These are phyloP conservation scores for Furcula furcula DNA, from an alignment of 2,888 invertebrate species.

Conservation along the genomic window DNA sequence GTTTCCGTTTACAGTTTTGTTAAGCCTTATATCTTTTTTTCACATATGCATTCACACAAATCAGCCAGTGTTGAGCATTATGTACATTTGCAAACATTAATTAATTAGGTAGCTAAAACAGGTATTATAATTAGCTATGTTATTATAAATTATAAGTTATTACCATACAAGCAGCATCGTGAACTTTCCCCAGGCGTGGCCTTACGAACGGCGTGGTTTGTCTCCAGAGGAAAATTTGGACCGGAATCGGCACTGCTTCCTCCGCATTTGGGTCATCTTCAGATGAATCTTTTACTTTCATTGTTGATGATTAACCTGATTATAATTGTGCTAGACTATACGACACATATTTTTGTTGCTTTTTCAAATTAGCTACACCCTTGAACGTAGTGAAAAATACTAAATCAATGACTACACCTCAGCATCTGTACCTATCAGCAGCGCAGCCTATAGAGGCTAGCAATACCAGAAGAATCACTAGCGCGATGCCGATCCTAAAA, in stretches of 20 bases:
- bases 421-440: too few relatives aligned
- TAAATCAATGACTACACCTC: too few relatives aligned
- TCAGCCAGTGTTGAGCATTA: slow-evolving; percentile 12
- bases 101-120: slow-evolving; percentile 6
- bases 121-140: neutral
- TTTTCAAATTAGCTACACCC: too few relatives aligned
- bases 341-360: too few relatives aligned
- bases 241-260: slow-evolving; percentile 94
- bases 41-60: too few relatives aligned
- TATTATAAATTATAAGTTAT: neutral
- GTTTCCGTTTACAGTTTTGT: too few relatives aligned
- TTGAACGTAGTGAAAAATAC: too few relatives aligned
- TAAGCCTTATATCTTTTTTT: too few relatives aligned
- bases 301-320: slow-evolving; percentile 18
- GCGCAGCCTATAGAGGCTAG: too few relatives aligned
- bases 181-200: slow-evolving; percentile 96
- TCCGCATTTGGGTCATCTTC: slow-evolving; percentile 86
- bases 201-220: slow-evolving; percentile 98
- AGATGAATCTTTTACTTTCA: slow-evolving; percentile 51
- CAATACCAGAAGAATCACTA: too few relatives aligned
- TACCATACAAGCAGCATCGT: slow-evolving; percentile 98
- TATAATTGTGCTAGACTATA: slow-evolving; percentile 9
- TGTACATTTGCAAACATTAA: slow-evolving; percentile 20
- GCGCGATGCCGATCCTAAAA: too few relatives aligned
- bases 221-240: slow-evolving; percentile 98